Base-by-base conservation (phyloP, 2,888 invertebrate genomes). In the Stenodema calcarata region DNA sequence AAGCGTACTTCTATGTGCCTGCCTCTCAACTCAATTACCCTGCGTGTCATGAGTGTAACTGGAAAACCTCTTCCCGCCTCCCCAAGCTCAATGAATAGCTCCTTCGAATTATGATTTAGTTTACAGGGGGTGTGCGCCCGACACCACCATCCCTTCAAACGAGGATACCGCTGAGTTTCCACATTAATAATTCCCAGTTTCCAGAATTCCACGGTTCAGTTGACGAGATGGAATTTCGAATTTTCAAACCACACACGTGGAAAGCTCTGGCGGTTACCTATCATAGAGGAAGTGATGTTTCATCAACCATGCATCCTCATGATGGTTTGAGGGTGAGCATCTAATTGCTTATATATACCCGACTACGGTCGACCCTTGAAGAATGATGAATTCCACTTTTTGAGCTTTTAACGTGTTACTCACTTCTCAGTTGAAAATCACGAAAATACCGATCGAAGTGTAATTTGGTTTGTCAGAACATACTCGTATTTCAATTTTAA, bases 11-110 rank as follows among this genome's bases (percentile, higher is more conserved):
- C 35, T 35, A 73, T 73, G 35, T 73, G 18, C 73, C 6, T 7
- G 69, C 41, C 73, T 35, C 73, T 73, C 30, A 35, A 73, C 73
- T 73, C 35, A 73, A 73, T 73, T 73, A 73, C 73, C 73, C 18
- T 73, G 35, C 35, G 35, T 73, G 41, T 73, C 73, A 73, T 73
- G 73, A 35, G 73, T 73, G 35, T 41, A 35, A 35, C 35, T 73
- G 30, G 73, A 35, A 73, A 73, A 35, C 73, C 73, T 62, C 50
- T 50, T 23, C 18, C 62, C 9, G 62, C 18, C 54, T 18, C 54
- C 54, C 18, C 54, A 6, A 18, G 54, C 27, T 23, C 62, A 62
- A 62, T 62, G 62, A 62, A 62, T 62, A 62, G 62, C 62, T 62
- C 62, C 62, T 62, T 23, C 62, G 62, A 62, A 62, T n/a, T 62